Evolutionary conservation across 2,113 vertebrate genomes (phyloP).

Genomic region (Columba livia): DNA sequence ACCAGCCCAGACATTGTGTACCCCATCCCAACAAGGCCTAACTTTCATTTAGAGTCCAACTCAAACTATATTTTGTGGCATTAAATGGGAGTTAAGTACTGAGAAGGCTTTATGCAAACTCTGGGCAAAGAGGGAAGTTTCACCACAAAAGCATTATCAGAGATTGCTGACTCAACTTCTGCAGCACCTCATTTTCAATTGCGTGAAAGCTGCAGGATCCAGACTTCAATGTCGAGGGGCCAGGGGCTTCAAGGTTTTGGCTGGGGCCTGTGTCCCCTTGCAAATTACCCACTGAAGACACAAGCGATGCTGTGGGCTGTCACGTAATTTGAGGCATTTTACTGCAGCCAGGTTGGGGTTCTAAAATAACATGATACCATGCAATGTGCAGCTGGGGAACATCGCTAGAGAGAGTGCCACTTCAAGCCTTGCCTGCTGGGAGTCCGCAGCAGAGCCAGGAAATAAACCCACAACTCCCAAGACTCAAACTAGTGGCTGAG

Average conservation of each 20-base stretch:
- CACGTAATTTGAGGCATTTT: conserved; percentile 1
- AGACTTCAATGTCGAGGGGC: background rate
- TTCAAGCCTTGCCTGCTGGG: background rate
- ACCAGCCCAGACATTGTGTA: background rate
- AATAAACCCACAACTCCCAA: conserved; percentile 23
- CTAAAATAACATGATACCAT: conserved; percentile 44
- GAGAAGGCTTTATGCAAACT: conserved; percentile 26
- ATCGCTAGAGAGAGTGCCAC: background rate
- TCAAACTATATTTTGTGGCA: conserved; percentile 46
- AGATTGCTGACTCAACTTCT: conserved; percentile 8
- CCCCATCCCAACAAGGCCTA: background rate
- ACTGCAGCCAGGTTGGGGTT: conserved; percentile 4
- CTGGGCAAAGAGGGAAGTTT: background rate
- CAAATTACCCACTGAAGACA: conserved; percentile 33
- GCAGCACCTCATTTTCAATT: conserved; percentile 53
- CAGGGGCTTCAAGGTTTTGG: conserved; percentile 2
- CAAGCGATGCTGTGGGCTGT: background rate
- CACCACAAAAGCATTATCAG: conserved; percentile 52
- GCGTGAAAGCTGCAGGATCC: conserved; percentile 21
- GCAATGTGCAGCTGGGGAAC: conserved; percentile 1
- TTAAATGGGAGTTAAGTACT: conserved; percentile 26
- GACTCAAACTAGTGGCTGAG: background rate
- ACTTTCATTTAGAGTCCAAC: background rate
- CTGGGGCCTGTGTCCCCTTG: background rate
- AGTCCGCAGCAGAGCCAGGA: background rate